A percentile compares a stretch with the other conserved stretches of the same genome.
Conservation (phyloP, 2,797 vertebrate species). For the Sebastes matsubarae region DNA sequence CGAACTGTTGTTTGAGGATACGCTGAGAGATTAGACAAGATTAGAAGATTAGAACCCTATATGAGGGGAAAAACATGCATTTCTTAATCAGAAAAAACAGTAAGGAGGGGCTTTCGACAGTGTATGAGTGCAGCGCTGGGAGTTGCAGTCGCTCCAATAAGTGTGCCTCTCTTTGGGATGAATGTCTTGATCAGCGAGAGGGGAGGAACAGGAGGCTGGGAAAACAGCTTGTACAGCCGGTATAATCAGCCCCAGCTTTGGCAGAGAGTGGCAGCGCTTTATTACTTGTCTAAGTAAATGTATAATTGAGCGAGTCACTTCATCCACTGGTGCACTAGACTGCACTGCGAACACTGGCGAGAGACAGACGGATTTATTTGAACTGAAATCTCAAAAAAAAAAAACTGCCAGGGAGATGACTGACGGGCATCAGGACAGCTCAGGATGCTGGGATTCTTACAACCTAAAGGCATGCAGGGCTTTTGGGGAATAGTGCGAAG, state of each 20-base stretch:
- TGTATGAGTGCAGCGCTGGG: not conserved
- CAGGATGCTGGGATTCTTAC: not conserved
- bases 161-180: conserved; percentile 45
- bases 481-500: not conserved
- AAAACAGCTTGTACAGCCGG: conserved; percentile 73
- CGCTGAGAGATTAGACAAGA: too few species aligned
- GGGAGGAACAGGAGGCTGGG: conserved; percentile 68
- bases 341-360: conserved; percentile 10
- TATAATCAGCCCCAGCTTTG: conserved; percentile 67
- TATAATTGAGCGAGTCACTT: conserved; percentile 71
- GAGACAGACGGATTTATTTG: conserved; percentile 23
- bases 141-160: conserved; percentile 31
- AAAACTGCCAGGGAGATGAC: conserved; percentile 10
- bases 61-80: not conserved
- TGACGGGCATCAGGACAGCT: conserved; percentile 16
- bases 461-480: not conserved
- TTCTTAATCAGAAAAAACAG: not conserved
- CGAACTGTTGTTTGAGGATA: too few species aligned
- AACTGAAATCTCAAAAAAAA: conserved; percentile 18
- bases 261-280: conserved; percentile 68
- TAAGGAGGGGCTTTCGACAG: conserved; percentile 9
- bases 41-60: not conserved
- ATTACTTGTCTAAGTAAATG: conserved; percentile 74
- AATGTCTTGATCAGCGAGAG: conserved; percentile 64
- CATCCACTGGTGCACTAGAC: conserved; percentile 41